Evolutionary conservation across 2,797 vertebrate genomes (phyloP).

Genomic region (Clarias laeviceps): DNA sequence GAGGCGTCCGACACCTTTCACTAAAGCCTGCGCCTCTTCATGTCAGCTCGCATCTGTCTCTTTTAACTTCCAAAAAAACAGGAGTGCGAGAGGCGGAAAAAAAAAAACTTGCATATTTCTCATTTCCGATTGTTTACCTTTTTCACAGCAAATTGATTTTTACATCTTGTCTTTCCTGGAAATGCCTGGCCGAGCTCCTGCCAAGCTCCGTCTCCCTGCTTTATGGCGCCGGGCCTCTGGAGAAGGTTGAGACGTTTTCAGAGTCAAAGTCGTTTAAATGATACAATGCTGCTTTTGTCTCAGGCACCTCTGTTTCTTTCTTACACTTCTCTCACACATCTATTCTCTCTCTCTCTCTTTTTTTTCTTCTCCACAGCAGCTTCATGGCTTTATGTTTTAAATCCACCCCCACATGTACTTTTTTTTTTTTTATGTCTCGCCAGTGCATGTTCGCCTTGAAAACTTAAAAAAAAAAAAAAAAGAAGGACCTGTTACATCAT

Average conservation of each 20-base stretch:
- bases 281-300: constrained; percentile 84
- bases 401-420: background rate
- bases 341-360: constrained; percentile 17
- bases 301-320: constrained; percentile 73
- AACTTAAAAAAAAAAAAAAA: constrained; percentile 24
- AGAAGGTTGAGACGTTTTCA: constrained; percentile 80
- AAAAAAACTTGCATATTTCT: constrained; percentile 74
- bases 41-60: constrained; percentile 68
- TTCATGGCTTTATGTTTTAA: constrained; percentile 55
- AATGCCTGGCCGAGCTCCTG: constrained; percentile 69
- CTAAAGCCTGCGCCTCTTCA: constrained; percentile 43
- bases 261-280: constrained; percentile 78
- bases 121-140: constrained; percentile 84
- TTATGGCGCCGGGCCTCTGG: constrained; percentile 77
- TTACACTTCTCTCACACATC: constrained; percentile 48
- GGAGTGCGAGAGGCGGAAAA: constrained; percentile 55
- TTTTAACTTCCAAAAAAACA: constrained; percentile 63
- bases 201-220: constrained; percentile 74
- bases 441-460: constrained; percentile 61
- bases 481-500: constrained; percentile 64
- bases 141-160: constrained; percentile 83
- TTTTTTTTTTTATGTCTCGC: constrained; percentile 41
- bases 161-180: constrained; percentile 83
- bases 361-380: constrained; percentile 24
- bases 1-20: constrained; percentile 65